These are phyloP conservation scores for Lypha dubia DNA, from an alignment of 2,888 invertebrate genomes.

Conservation along the genomic window DNA sequence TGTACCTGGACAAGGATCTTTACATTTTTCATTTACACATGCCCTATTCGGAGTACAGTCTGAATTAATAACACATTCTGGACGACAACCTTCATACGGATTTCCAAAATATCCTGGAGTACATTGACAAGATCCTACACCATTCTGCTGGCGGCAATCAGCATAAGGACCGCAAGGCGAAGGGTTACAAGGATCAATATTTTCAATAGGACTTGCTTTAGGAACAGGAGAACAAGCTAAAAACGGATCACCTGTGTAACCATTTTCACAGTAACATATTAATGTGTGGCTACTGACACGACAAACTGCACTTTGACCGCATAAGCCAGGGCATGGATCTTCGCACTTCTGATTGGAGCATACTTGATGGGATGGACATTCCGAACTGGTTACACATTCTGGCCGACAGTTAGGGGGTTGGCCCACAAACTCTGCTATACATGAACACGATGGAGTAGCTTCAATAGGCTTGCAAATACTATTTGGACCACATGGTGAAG, in stretches of 20 bases:
- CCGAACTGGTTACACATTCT: slow-evolving; percentile 90
- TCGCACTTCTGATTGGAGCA: slow-evolving; percentile 90
- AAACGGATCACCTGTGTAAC: slow-evolving; percentile 82
- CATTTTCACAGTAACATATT: slow-evolving; percentile 88
- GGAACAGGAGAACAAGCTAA: slow-evolving; percentile 85
- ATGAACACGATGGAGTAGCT: slow-evolving; percentile 89
- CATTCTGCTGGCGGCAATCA: slow-evolving; percentile 87
- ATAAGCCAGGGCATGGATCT: slow-evolving; percentile 89
- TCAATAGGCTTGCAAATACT: slow-evolving; percentile 85
- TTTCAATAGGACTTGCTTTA: slow-evolving; percentile 75
- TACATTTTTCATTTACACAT: slow-evolving; percentile 89
- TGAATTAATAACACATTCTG: slow-evolving; percentile 89
- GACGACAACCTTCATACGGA: slow-evolving; percentile 90
- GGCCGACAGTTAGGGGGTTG: slow-evolving; percentile 88
- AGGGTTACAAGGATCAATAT: slow-evolving; percentile 88
- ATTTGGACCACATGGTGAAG: slow-evolving; percentile 85
- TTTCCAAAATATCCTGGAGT: slow-evolving; percentile 89
- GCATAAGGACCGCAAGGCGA: slow-evolving; percentile 93
- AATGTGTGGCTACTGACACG: slow-evolving; percentile 91
- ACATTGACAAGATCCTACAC: slow-evolving; percentile 89
- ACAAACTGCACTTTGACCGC: slow-evolving; percentile 89
- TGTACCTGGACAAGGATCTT: slow-evolving; percentile 90
- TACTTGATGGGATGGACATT: slow-evolving; percentile 87
- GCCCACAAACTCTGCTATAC: slow-evolving; percentile 87
- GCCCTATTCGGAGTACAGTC: slow-evolving; percentile 89